These are phyloP conservation scores for Mactra quadrangularis DNA, from an alignment of 1,140 invertebrate species.

Conservation along the genomic window DNA sequence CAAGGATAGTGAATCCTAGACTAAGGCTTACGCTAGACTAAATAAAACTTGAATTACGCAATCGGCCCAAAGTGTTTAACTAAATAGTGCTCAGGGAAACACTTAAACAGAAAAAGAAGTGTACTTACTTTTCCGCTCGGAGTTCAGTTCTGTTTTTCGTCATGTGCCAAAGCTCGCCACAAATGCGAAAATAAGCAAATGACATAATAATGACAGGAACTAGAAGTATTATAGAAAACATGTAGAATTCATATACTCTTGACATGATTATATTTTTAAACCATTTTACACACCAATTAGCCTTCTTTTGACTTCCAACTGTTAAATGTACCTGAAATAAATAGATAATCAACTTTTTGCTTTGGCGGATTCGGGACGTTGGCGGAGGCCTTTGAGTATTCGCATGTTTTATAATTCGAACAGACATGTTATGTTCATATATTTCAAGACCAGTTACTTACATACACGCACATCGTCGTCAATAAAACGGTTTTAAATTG, in stretches of 20 bases:
- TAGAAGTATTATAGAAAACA: constrained; percentile 88
- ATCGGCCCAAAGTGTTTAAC: too few relatives aligned
- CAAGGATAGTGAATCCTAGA: too few relatives aligned
- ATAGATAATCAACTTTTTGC: not conserved
- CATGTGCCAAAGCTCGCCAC: constrained; percentile 87
- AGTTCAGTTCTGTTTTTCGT: constrained; percentile 67
- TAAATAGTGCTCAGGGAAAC: too few relatives aligned
- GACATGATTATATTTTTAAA: constrained; percentile 84
- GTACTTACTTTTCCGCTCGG: constrained; percentile 61
- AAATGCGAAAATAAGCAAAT: constrained; percentile 88
- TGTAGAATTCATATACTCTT: constrained; percentile 88
- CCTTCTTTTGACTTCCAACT: constrained; percentile 85
- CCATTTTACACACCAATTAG: constrained; percentile 87
- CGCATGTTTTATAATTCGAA: not conserved
- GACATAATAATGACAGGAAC: constrained; percentile 88
- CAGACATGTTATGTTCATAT: not conserved
- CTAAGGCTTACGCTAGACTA: too few relatives aligned
- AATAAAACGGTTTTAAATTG: too few relatives aligned
- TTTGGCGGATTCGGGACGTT: not conserved
- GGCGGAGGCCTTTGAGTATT: not conserved
- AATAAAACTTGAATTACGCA: too few relatives aligned
- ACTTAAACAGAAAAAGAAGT: not conserved
- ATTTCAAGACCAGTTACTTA: not conserved
- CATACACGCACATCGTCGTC: not conserved
- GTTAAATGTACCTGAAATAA: constrained; percentile 85